A percentile compares a stretch with the other conserved stretches of the same genome.
Evolutionary conservation across 2,888 invertebrate species (phyloP).

Genomic region (Epinotia nisella): DNA sequence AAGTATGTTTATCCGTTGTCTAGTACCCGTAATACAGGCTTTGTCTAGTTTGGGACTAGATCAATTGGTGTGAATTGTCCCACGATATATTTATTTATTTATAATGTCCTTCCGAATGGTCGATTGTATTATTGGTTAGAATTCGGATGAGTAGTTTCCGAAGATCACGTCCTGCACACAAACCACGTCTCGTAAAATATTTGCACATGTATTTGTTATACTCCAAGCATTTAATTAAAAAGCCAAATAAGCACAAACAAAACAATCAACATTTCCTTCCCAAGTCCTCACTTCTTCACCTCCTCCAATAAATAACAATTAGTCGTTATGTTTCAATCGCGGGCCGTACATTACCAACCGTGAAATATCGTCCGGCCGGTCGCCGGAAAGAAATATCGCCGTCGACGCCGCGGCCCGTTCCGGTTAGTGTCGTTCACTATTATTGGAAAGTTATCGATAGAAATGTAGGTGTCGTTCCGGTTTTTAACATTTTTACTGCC

Average conservation of each 20-base stretch:
- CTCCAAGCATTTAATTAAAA: background rate
- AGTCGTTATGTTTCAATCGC: conserved; percentile 72
- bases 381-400: conserved; percentile 77
- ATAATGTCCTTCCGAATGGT: no score
- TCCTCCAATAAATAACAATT: conserved; percentile 71
- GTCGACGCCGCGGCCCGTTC: conserved; percentile 63
- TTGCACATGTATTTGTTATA: background rate
- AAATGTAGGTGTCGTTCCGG: background rate
- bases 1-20: no score
- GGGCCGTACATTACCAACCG: conserved; percentile 58
- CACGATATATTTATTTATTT: no score
- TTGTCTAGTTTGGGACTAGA: no score
- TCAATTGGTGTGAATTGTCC: no score
- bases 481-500: background rate
- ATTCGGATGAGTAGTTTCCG: background rate
- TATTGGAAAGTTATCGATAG: conserved; percentile 41
- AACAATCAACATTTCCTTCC: conserved; percentile 22
- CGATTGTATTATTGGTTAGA: background rate
- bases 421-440: conserved; percentile 55
- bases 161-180: no score
- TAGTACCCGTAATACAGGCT: no score
- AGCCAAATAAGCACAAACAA: background rate
- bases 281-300: conserved; percentile 32
- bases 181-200: background rate
- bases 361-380: conserved; percentile 63